phyloP scores from a whole-genome alignment of 2,113 vertebrate genomes.

The Sturnus vulgaris region DNA sequence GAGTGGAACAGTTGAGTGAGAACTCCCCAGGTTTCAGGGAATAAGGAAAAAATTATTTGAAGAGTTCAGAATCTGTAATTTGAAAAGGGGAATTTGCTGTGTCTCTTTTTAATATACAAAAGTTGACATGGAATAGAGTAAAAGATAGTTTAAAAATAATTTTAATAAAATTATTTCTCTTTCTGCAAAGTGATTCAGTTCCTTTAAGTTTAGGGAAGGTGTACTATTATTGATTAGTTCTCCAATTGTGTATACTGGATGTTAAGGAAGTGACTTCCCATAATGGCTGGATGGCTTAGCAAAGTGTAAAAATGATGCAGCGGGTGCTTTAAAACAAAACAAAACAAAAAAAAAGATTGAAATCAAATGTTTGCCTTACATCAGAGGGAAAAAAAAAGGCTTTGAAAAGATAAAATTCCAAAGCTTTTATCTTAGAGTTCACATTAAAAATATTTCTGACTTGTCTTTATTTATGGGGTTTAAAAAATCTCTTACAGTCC shows the following conservation, averaged over 20 bases:
- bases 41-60: not conserved
- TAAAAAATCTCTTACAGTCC: conserved; percentile 73
- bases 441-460: conserved; percentile 13
- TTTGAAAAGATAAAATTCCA: not conserved
- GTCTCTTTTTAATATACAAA: not conserved
- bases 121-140: not conserved
- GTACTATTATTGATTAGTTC: not conserved
- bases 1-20: not conserved
- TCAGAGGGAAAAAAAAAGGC: not conserved
- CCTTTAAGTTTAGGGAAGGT: not conserved
- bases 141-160: not conserved
- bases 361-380: not conserved
- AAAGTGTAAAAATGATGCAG: not conserved
- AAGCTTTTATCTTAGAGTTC: not conserved
- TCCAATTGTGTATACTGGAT: not conserved
- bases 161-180: not conserved
- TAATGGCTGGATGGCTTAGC: not conserved
- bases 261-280: not conserved
- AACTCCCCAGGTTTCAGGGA: not conserved
- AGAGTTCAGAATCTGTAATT: not conserved
- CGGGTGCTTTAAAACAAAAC: not conserved
- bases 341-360: not conserved
- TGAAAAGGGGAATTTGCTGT: not conserved
- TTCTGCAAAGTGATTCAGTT: not conserved
- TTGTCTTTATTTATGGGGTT: conserved; percentile 41